These are phyloP conservation scores for Tonatia bakeri DNA, from an alignment of 2,113 vertebrate species.

Conservation along the genomic window DNA sequence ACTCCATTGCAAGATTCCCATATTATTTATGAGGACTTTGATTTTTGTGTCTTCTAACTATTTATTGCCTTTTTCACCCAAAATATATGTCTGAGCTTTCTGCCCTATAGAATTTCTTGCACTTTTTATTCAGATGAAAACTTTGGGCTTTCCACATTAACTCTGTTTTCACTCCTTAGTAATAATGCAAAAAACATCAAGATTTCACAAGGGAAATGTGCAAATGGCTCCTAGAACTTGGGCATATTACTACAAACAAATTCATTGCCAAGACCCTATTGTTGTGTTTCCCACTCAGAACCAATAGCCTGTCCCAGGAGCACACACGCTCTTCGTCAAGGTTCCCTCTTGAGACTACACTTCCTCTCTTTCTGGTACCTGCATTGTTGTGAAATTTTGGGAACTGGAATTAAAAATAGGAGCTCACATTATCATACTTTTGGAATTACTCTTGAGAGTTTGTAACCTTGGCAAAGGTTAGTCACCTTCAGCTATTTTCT, in stretches of 20 bases:
- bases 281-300: background rate
- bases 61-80: background rate
- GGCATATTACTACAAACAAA: constrained; percentile 53
- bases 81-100: background rate
- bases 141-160: background rate
- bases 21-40: background rate
- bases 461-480: constrained; percentile 62
- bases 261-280: constrained; percentile 38
- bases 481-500: constrained; percentile 49
- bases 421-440: background rate
- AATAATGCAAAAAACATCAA: constrained; percentile 13
- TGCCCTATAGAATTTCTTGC: background rate
- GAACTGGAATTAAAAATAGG: background rate
- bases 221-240: constrained; percentile 22
- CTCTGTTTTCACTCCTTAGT: background rate
- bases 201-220: constrained; percentile 46
- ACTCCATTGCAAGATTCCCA: background rate
- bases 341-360: background rate
- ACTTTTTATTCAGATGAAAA: constrained; percentile 11
- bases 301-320: constrained; percentile 5
- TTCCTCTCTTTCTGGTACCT: background rate
- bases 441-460: constrained; percentile 45
- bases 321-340: background rate
- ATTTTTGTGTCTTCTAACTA: background rate
- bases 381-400: background rate